phyloP scores from a whole-genome alignment of 2,797 vertebrate species.

The Chloroceryle amazona region DNA sequence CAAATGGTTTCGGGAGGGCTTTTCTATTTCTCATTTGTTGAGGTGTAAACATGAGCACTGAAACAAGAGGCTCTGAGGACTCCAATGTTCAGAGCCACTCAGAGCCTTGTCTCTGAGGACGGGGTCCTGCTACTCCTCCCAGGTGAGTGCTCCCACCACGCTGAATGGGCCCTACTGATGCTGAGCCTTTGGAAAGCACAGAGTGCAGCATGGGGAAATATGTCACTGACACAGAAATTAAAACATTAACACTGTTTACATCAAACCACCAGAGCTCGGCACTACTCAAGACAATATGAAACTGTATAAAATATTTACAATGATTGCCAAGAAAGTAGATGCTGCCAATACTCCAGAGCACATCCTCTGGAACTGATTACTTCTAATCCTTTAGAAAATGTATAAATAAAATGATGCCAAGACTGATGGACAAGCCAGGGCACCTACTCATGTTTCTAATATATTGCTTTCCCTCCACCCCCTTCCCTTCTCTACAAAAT shows the following conservation, averaged over 20 bases:
- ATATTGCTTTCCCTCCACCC: conserved; percentile 27
- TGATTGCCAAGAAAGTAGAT: conserved; percentile 77
- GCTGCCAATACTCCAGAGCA: conserved; percentile 67
- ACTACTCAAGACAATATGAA: conserved; percentile 38
- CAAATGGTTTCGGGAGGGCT: not conserved
- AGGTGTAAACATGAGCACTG: not conserved
- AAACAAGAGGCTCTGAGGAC: not conserved
- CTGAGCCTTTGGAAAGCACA: not conserved
- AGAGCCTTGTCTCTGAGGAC: fast-evolving
- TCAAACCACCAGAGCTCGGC: not conserved
- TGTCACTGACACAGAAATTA: not conserved
- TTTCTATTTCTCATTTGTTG: not conserved
- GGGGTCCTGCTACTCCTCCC: not conserved
- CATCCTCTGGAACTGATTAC: conserved; percentile 83
- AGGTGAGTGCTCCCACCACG: not conserved
- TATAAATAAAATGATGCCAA: conserved; percentile 80
- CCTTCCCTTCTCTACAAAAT: conserved; percentile 57
- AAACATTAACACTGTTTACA: conserved; percentile 15
- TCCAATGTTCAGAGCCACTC: not conserved
- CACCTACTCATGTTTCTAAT: conserved; percentile 81
- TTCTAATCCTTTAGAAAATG: conserved; percentile 77
- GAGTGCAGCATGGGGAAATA: not conserved
- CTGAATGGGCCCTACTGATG: fast-evolving
- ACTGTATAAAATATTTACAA: conserved; percentile 64
- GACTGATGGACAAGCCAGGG: conserved; percentile 74